Conservation (phyloP, 2,113 vertebrate species). For the Tichodroma muraria region DNA sequence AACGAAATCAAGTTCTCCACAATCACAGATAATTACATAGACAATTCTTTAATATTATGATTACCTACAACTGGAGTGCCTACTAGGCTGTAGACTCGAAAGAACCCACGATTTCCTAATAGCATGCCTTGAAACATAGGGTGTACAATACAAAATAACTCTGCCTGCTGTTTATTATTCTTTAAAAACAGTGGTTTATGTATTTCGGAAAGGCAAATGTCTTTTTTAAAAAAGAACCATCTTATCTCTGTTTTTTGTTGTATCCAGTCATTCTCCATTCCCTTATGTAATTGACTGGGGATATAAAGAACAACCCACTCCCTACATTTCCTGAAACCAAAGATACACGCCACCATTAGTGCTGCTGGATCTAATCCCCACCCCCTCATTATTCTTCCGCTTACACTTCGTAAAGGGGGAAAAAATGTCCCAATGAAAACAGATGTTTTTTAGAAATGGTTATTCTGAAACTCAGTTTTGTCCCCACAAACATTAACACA, state of each 20-base stretch:
- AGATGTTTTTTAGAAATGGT: background rate
- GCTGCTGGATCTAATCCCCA: background rate
- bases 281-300: background rate
- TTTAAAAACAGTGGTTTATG: background rate
- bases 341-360: background rate
- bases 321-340: background rate
- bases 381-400: background rate
- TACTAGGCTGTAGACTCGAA: background rate
- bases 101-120: background rate
- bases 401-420: background rate
- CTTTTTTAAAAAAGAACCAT: background rate
- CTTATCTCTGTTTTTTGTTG: background rate
- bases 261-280: background rate
- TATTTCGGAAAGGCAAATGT: background rate
- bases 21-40: background rate
- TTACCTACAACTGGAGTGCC: background rate
- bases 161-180: background rate
- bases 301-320: background rate
- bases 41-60: background rate
- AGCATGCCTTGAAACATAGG: background rate
- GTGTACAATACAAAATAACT: background rate
- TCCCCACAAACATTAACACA: background rate
- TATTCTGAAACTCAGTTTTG: background rate
- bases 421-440: background rate
- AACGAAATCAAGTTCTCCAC: background rate